A percentile compares a stretch with the other conserved stretches of the same genome.
Conservation (phyloP, 64 coral and sea anemone genomes). For the Stylophora pistillata region DNA sequence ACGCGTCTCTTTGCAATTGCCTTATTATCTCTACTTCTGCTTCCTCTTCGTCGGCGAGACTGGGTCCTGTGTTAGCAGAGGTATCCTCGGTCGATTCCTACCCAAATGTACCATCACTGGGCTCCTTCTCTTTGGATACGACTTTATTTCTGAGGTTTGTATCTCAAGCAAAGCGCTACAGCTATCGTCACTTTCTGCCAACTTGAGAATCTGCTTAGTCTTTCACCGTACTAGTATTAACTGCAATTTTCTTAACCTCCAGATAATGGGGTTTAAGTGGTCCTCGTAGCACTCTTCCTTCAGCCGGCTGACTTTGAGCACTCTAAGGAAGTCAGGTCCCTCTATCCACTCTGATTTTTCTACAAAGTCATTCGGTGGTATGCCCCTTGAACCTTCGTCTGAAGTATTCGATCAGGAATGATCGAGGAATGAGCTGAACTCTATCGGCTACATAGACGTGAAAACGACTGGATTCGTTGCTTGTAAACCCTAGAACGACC, state of each 20-base stretch:
- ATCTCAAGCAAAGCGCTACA: no score
- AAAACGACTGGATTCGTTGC: conserved; percentile 48
- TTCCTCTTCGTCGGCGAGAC: conserved; percentile 19
- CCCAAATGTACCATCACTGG: no score
- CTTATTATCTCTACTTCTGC: conserved; percentile 48
- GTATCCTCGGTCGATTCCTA: no score
- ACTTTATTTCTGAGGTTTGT: no score
- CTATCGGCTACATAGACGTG: conserved; percentile 17
- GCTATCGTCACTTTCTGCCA: no score
- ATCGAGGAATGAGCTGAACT: conserved; percentile 31
- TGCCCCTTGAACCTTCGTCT: no score
- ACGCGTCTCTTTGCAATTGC: conserved; percentile 33
- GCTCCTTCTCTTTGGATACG: no score
- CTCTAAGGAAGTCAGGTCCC: conserved; percentile 30
- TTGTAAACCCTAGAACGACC: conserved; percentile 27
- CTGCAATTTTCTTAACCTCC: conserved; percentile 32
- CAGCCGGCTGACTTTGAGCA: neutral
- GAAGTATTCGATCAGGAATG: neutral
- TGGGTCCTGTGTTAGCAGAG: neutral
- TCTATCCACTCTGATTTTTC: conserved; percentile 7
- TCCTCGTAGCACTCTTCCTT: conserved; percentile 33
- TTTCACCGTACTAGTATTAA: conserved; percentile 8
- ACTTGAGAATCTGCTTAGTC: conserved; percentile 43
- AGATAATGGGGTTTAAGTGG: conserved; percentile 9
- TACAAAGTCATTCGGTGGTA: no score